Percentiles rank a stretch among this genome's conserved stretches.
Conservation (phyloP, 2,797 vertebrate species). For the Alauda arvensis region DNA sequence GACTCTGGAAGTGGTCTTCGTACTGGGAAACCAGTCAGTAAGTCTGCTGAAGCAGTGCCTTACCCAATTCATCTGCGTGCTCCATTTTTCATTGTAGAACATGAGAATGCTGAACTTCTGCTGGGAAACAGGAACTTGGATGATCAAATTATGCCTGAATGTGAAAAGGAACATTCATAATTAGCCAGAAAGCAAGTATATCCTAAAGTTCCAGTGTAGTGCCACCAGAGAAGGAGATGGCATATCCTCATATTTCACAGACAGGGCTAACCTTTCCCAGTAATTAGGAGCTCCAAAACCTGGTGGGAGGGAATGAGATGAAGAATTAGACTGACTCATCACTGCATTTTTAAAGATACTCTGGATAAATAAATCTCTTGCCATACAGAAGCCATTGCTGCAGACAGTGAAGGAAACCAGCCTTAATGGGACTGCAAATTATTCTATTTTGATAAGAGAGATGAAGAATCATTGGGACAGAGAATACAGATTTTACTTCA, state of each 20-base stretch:
- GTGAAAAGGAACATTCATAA: neutral
- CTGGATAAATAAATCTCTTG: neutral
- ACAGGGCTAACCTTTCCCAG: conserved; percentile 14
- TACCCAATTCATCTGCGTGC: neutral
- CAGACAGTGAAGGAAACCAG: neutral
- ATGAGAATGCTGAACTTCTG: neutral
- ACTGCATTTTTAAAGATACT: neutral
- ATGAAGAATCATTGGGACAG: neutral
- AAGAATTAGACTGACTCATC: conserved; percentile 32
- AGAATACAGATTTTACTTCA: neutral
- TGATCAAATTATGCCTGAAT: neutral
- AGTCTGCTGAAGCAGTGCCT: neutral
- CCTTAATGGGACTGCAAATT: neutral
- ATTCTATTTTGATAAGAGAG: neutral
- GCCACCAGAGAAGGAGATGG: neutral
- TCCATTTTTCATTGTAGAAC: neutral
- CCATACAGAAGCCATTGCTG: neutral
- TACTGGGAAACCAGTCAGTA: neutral
- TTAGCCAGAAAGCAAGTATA: neutral
- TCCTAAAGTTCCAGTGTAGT: neutral
- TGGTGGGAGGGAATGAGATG: neutral
- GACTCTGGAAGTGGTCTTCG: neutral
- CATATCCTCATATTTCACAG: neutral
- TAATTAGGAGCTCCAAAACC: conserved; percentile 7
- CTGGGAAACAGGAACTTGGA: neutral